Base-by-base conservation (phyloP, 2,888 invertebrate genomes). In the Himalopsyche tibetana region DNA sequence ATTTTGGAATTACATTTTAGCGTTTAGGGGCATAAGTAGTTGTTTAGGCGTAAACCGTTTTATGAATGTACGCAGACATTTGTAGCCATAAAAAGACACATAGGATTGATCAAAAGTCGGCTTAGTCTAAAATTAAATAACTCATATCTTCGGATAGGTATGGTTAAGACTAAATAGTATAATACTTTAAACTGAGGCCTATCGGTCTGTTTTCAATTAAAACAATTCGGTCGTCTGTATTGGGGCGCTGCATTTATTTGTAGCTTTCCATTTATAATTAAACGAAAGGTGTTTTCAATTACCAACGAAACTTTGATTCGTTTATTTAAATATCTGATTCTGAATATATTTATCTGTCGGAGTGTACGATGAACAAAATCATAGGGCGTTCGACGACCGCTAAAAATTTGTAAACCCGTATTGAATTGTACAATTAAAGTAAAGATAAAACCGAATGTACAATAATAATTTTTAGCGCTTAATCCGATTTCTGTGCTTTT, bases 131-230 rank as follows among this genome's bases (percentile, higher is more conserved):
- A 63, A 19, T 63, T 63, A 63, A 63, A 63, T 63, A 63, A 63
- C 63, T 63, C 63, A 63, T 63, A 63, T 63, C 63, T 63, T 63
- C 63, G 63, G 63, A 63, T 63, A 63, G 63, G 63, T 63, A 63
- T 63, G 63, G 63, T 63, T 56, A 63, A 19, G 63, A 63, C 63
- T 63, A 63, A 63, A 63, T 63, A 63, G 19, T 19, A 63, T n/a
- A n/a, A n/a, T 19, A 63, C 63, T 63, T 19, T 63, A 55, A 55
- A 55, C 5, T 55, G 4, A 19, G 28, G 19, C 19, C 19, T 19
- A 19, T 19, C 19, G n/a, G 28, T 9, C n/a, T 5, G 19, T 6
- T 28, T 63, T 19, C 4, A n/a, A 28, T 63, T 63, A 5, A n/a
- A 28, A 28, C 19, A 19, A 3, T 63, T 63, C 19, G 63, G 19